These are phyloP conservation scores for Hesperophylax magnus DNA, from an alignment of 1,140 invertebrate species.

Conservation along the genomic window DNA sequence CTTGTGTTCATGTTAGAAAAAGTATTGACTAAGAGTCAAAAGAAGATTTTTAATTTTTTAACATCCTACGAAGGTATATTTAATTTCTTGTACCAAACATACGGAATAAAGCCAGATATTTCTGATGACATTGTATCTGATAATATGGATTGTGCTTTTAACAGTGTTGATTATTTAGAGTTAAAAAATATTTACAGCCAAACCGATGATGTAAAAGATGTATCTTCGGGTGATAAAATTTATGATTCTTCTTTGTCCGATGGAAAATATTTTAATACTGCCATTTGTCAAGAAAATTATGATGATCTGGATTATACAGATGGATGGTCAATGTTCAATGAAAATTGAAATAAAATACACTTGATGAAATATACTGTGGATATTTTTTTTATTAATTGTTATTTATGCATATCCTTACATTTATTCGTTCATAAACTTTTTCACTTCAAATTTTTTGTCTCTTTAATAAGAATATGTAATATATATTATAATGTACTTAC, in stretches of 20 bases:
- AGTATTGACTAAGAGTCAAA: constrained; percentile 78
- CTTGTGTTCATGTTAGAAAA: constrained; percentile 94
- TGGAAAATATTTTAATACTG: constrained; percentile 52
- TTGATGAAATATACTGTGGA: too few species aligned
- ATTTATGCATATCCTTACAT: too few species aligned
- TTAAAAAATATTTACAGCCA: constrained; percentile 42
- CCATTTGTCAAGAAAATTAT: constrained; percentile 54
- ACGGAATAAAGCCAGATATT: constrained; percentile 66
- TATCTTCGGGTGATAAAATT: constrained; percentile 7
- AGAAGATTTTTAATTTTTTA: constrained; percentile 84
- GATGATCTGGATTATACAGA: constrained; percentile 64
- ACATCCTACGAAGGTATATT: constrained; percentile 79
- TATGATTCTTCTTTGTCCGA: constrained; percentile 43
- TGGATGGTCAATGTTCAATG: constrained; percentile 60
- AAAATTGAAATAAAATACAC: constrained; percentile 28
- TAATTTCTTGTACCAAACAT: constrained; percentile 77
- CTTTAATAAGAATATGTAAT: too few species aligned
- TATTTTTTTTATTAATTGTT: too few species aligned
- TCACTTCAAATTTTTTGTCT: too few species aligned
- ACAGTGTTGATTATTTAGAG: constrained; percentile 42
- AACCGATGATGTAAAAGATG: not conserved
- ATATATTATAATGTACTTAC: too few species aligned
- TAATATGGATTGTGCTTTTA: constrained; percentile 55
- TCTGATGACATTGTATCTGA: constrained; percentile 60
- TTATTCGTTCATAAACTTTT: too few species aligned